Percentiles rank a stretch among this genome's conserved stretches.
These are phyloP conservation scores for Clarias pachynema DNA, from an alignment of 2,797 vertebrate species.

Conservation along the genomic window DNA sequence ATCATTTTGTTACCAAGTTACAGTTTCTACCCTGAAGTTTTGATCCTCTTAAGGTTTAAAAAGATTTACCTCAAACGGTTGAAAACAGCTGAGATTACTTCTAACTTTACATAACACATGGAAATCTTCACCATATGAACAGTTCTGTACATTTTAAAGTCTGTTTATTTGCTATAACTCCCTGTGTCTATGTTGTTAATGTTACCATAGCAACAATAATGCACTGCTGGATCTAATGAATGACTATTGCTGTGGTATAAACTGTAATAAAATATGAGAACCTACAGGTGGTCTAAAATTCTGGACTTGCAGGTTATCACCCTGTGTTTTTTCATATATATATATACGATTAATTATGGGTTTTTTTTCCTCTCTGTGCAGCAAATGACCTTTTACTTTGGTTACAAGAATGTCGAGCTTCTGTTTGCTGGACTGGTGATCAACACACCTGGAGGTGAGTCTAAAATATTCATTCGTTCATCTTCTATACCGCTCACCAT, in stretches of 20 bases:
- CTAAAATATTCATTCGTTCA: not conserved
- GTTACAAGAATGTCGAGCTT: constrained; percentile 82
- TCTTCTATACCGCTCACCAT: no score
- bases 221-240: no score
- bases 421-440: constrained; percentile 89
- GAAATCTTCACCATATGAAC: not conserved
- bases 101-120: no score
- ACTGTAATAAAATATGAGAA: not conserved
- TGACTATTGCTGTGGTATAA: not conserved
- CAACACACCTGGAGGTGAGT: constrained; percentile 89
- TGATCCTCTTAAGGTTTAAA: not conserved
- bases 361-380: constrained; percentile 62
- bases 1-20: not conserved
- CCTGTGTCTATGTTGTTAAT: not conserved
- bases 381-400: constrained; percentile 94
- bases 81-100: not conserved
- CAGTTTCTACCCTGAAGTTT: not conserved
- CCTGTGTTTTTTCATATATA: not conserved
- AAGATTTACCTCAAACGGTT: not conserved
- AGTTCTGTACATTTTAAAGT: not conserved
- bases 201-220: not conserved
- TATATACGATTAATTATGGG: not conserved
- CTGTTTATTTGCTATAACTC: not conserved
- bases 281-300: not conserved
- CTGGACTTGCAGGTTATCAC: not conserved